Evolutionary conservation across 2,113 vertebrate species (phyloP).

Genomic region (Euleptes europaea): DNA sequence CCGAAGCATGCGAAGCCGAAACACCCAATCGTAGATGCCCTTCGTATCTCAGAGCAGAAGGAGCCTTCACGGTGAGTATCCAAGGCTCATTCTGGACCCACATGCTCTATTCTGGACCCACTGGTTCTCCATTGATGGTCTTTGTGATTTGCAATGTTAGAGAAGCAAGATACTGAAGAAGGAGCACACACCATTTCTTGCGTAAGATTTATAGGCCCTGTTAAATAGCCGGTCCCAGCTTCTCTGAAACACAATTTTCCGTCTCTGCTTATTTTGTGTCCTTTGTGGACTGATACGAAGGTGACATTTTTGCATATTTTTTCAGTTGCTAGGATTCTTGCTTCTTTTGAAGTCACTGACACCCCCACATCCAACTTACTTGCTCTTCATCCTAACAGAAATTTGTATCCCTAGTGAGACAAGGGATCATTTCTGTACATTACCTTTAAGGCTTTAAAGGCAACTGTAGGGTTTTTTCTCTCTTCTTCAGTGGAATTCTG

Average conservation of each 20-base stretch:
- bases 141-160: neutral
- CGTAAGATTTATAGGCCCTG: neutral
- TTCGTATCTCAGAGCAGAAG: no score
- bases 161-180: neutral
- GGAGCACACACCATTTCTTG: neutral
- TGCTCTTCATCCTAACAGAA: neutral
- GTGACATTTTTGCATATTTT: neutral
- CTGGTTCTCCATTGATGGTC: neutral
- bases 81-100: no score
- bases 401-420: neutral
- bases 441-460: neutral
- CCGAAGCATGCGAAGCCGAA: no score
- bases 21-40: no score
- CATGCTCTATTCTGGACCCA: no score
- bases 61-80: no score
- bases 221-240: neutral
- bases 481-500: neutral
- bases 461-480: neutral
- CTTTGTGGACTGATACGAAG: neutral
- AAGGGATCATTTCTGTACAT: neutral
- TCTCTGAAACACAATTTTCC: slow-evolving; percentile 8
- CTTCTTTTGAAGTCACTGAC: neutral
- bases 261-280: fast-evolving
- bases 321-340: neutral
- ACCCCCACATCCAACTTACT: neutral